Base-by-base conservation (phyloP, 2,888 invertebrate genomes). In the Eurois occulta region DNA sequence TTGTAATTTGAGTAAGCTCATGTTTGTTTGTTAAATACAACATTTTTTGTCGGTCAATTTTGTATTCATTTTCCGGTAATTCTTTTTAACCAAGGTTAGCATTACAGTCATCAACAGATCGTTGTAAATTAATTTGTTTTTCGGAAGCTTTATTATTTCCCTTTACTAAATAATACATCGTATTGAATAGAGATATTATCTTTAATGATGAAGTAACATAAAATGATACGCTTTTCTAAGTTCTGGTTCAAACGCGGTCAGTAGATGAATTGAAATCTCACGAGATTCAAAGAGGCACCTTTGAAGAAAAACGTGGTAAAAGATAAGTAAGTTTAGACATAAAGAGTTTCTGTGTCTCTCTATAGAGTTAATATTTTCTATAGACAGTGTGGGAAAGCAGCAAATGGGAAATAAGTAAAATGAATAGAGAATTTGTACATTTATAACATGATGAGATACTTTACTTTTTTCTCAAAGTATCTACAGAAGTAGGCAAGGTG, bases 251-350 rank as follows among this genome's bases (percentile, higher is more conserved):
- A 78, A 78, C n/a, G 21, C 38, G 52, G 48, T 7, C 55, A 76
- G 60, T 41, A 58, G 46, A 71, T 80, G 70, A 85, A 85, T 65
- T 43, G 70, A 62, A 73, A 83, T 85, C 85, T 83, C 6, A 55
- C 38, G 52, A n/a, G n/a, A n/a, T n/a, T 66, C 70, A 80, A 83
- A 75, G 75, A 68, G 71, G 72, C 10, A 75, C 35, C 75, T 75
- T 71, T 67, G 48, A 72, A 80, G 70, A 72, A 75, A 77, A 43
- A 80, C 32, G 43, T 64, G 16, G n/a, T 43, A 28, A n/a, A 2
- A 71, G 76, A 81, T 73, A 16, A 64, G 46, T 58, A 21, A 28
- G 35, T 38, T 68, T 55, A 62, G 32, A 69, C 5, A 24, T 7
- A 7, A 58, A 64, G 1, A 68, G 13, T 43, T 41, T 48, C 48